A percentile compares a stretch with the other conserved stretches of the same genome.
Conservation (phyloP, 2,113 vertebrate genomes). For the Toxotes chatareus region DNA sequence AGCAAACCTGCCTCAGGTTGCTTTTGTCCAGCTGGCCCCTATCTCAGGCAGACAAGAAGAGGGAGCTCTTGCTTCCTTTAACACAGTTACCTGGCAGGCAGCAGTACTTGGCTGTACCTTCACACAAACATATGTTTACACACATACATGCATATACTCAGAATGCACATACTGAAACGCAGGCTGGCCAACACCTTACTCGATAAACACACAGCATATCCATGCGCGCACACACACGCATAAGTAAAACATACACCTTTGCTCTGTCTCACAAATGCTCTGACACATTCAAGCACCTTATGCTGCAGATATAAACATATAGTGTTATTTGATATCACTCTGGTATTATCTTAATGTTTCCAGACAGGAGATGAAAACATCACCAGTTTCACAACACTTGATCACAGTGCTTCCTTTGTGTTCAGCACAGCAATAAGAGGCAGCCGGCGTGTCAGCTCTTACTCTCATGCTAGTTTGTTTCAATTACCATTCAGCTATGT, state of each 20-base stretch:
- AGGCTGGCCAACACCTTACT: constrained; percentile 1
- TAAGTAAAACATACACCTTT: not conserved
- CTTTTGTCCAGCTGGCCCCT: constrained; percentile 43
- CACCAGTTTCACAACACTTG: not conserved
- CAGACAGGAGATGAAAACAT: constrained; percentile 35
- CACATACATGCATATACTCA: not conserved
- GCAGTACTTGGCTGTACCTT: constrained; percentile 19
- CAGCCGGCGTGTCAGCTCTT: constrained; percentile 38
- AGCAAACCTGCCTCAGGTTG: constrained; percentile 31
- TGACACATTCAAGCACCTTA: constrained; percentile 10
- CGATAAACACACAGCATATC: not conserved
- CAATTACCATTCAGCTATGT: constrained; percentile 59
- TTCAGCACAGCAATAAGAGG: constrained; percentile 41
- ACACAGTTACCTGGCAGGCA: constrained; percentile 50
- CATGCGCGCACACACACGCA: not conserved
- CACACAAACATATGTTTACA: constrained; percentile 21
- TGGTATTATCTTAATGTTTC: constrained; percentile 6
- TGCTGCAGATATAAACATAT: constrained; percentile 1
- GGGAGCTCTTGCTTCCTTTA: constrained; percentile 76
- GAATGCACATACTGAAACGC: not conserved
- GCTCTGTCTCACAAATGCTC: not conserved
- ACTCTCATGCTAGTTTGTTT: constrained; percentile 68
- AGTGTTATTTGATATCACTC: constrained; percentile 2
- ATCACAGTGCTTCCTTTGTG: constrained; percentile 23
- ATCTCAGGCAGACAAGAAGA: constrained; percentile 77